Conservation (phyloP, 2,113 vertebrate genomes). For the Gallinago jamesoni region DNA sequence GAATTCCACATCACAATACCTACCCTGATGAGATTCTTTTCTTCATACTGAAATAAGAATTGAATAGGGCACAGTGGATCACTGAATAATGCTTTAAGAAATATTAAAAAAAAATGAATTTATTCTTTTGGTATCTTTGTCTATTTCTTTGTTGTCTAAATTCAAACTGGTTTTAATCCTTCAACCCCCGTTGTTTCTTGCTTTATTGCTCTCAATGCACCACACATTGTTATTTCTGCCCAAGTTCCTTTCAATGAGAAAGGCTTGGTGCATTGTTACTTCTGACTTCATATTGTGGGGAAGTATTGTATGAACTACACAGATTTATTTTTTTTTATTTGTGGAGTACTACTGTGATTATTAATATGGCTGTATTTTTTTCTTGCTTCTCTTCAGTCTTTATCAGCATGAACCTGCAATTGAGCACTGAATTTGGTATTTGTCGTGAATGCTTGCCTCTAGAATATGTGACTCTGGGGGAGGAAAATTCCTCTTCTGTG, state of each 20-base stretch:
- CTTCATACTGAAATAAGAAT: slow-evolving; percentile 24
- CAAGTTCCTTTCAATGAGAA: slow-evolving; percentile 61
- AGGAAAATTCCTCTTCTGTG: slow-evolving; percentile 54
- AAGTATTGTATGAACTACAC: slow-evolving; percentile 18
- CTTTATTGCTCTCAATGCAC: slow-evolving; percentile 40
- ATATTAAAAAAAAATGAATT: slow-evolving; percentile 8
- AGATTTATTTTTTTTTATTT: background rate
- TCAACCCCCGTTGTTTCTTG: slow-evolving; percentile 55
- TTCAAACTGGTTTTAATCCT: slow-evolving; percentile 58
- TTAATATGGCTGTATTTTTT: slow-evolving; percentile 46
- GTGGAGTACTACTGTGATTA: background rate
- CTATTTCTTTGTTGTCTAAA: slow-evolving; percentile 47
- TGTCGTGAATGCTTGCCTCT: background rate
- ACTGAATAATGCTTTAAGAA: slow-evolving; percentile 42
- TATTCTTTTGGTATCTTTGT: slow-evolving; percentile 48
- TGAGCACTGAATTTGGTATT: slow-evolving; percentile 21
- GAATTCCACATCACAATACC: slow-evolving; percentile 32
- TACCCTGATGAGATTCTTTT: slow-evolving; percentile 47
- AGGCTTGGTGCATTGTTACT: slow-evolving; percentile 28
- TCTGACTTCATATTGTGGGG: background rate
- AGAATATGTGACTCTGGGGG: slow-evolving; percentile 7
- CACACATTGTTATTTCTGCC: slow-evolving; percentile 67
- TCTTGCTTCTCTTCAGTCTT: background rate
- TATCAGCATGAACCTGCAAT: slow-evolving; percentile 5
- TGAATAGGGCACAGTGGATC: slow-evolving; percentile 19